Evolutionary conservation across 1,140 invertebrate genomes (phyloP), one percentile per base, ranked within the genome.

Genomic region (Drosophila subobscura): DNA sequence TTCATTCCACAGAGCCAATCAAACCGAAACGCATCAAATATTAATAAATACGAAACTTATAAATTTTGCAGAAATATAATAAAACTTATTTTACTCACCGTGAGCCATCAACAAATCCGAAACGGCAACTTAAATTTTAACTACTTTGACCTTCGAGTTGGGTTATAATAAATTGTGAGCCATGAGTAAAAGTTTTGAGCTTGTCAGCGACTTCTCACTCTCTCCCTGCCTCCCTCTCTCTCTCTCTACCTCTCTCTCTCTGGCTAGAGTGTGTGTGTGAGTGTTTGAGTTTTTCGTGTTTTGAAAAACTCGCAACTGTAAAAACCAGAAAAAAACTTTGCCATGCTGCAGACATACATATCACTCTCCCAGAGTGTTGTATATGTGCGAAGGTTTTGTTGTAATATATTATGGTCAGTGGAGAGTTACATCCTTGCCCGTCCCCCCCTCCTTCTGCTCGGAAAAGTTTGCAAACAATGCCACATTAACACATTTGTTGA

Each of bases 401-500:
- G 77, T 80, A 86, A 85, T 85, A 85, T 81, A 85, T 85, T 85
- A 80, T 86, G 81, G 81, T 85, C 81, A 86, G 80, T 72, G 55
- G 79, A 59, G 55, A 66, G 72, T 72, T 66, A 54, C 63, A 58
- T 53, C 56, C 71, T 54, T 56, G 29, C 72, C 53, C 37, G 37
- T 22, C 37, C 70, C 40, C 23, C 14, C 22, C 6, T 0, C 41
- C 22, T 42, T 25, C 60, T 29, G 41, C 52, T 63, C 73, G 49
- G 70, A 85, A 88, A 88, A 88, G 83, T 73, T 84, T 70, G 55
- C 83, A 80, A 88, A 88, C 83, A 88, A 88, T 83, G 83, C 83
- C 83, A 88, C 83, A 88, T 88, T 88, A 88, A 88, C 83, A 88
- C 83, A 88, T 88, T 88, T 88, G 83, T 88, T 88, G 83, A 88